These are phyloP conservation scores for Theonella swinhoei DNA, from an alignment of 37 sponge, comb jelly and placozoan genomes.

Conservation along the genomic window DNA sequence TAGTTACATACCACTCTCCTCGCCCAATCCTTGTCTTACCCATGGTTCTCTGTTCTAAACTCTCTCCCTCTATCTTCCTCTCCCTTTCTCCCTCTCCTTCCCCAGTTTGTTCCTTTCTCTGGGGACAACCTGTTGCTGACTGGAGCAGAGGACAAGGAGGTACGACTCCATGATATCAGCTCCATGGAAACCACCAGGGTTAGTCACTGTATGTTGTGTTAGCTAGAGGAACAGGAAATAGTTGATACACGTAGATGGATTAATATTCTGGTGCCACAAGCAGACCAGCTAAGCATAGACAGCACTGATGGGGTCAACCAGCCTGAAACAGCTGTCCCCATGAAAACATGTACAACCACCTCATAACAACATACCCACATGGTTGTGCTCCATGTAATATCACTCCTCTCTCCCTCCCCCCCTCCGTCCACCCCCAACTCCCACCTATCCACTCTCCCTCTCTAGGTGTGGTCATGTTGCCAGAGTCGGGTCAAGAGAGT, in stretches of 20 bases:
- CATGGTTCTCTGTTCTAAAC: not conserved
- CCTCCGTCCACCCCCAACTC: not conserved
- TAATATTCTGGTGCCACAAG: not conserved
- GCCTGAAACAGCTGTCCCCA: too few relatives aligned
- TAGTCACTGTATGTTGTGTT: not conserved
- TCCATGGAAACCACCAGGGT: constrained; percentile 47
- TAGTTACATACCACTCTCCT: not conserved
- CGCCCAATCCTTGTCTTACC: not conserved
- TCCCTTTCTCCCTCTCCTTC: not conserved
- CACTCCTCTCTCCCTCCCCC: not conserved
- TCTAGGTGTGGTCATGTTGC: constrained; percentile 65
- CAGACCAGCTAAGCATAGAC: too few relatives aligned
- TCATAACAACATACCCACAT: not conserved
- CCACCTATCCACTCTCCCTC: not conserved
- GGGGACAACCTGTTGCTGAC: constrained; percentile 65
- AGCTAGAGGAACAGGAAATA: not conserved
- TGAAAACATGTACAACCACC: not conserved
- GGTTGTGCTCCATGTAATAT: not conserved
- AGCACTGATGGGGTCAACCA: not conserved
- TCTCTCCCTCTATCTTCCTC: not conserved
- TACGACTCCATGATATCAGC: constrained; percentile 71
- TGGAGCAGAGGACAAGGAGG: constrained; percentile 85
- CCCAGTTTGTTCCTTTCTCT: constrained; percentile 72
- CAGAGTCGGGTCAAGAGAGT: constrained; percentile 82
- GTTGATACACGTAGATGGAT: not conserved